Evolutionary conservation across 1,140 invertebrate species (phyloP).

Genomic region (Lineus longissimus): DNA sequence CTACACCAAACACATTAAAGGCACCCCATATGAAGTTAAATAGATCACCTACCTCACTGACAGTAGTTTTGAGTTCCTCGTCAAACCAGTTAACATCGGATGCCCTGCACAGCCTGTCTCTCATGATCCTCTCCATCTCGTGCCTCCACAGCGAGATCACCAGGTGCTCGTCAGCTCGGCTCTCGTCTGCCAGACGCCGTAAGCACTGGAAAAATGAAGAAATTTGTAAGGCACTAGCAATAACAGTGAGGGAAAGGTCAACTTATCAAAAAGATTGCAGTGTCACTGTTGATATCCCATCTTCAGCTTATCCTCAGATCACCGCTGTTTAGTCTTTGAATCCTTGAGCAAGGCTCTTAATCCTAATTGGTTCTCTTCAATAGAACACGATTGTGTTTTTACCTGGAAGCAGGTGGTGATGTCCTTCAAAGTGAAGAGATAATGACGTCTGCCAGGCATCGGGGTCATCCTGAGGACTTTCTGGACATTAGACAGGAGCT

Average conservation of each 20-base stretch:
- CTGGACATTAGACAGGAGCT: slow-evolving; percentile 41
- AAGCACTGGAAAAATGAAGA: slow-evolving; percentile 34
- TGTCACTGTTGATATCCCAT: no score
- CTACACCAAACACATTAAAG: background rate
- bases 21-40: background rate
- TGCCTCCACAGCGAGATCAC: slow-evolving; percentile 51
- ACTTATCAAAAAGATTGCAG: background rate
- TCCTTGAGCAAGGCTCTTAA: no score
- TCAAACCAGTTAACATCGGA: slow-evolving; percentile 50
- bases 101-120: slow-evolving; percentile 41
- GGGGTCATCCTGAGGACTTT: slow-evolving; percentile 41
- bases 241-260: slow-evolving; percentile 7
- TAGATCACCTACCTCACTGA: slow-evolving; percentile 29
- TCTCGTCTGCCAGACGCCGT: slow-evolving; percentile 44
- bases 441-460: slow-evolving; percentile 48
- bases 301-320: no score
- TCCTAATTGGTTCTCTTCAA: no score
- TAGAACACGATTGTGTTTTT: no score
- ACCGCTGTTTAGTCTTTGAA: no score
- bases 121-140: slow-evolving; percentile 46
- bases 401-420: slow-evolving; percentile 52
- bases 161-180: slow-evolving; percentile 45
- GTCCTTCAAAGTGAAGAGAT: slow-evolving; percentile 51
- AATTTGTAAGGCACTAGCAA: background rate
- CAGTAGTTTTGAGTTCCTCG: slow-evolving; percentile 32